phyloP scores from a whole-genome alignment of 2,797 vertebrate species.

The Synanceia verrucosa region DNA sequence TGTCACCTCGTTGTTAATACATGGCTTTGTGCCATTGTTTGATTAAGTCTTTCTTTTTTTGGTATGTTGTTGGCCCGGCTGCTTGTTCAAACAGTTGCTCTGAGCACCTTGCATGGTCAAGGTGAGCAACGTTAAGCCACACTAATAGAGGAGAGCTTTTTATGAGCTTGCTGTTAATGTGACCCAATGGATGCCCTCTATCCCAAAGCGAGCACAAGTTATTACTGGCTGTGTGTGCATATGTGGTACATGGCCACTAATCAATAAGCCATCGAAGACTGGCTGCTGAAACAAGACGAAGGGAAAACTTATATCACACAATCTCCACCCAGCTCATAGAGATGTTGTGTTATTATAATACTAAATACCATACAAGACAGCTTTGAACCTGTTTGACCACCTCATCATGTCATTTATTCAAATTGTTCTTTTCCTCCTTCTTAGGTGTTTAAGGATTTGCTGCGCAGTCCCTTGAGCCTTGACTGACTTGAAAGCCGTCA shows the following conservation, averaged over 20 bases:
- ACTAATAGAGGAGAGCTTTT: background rate
- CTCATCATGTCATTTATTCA: background rate
- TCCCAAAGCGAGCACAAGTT: slow-evolving; percentile 3
- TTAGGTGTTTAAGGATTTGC: slow-evolving; percentile 77
- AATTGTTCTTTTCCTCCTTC: slow-evolving; percentile 12
- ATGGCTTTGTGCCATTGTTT: slow-evolving; percentile 10
- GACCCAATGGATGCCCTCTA: slow-evolving; percentile 29
- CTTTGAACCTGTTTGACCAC: background rate
- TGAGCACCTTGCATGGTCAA: background rate
- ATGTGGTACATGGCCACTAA: slow-evolving; percentile 15
- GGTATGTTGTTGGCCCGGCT: background rate
- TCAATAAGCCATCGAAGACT: slow-evolving; percentile 47
- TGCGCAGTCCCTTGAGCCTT: slow-evolving; percentile 26
- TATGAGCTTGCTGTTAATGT: background rate
- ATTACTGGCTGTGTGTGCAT: slow-evolving; percentile 14
- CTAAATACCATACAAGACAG: background rate
- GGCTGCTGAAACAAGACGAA: background rate
- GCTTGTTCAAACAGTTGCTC: slow-evolving; percentile 1
- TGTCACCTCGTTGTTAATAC: slow-evolving; percentile 6
- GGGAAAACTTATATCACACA: background rate
- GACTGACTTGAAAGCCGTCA: slow-evolving; percentile 52
- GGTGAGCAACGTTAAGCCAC: background rate
- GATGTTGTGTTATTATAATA: background rate
- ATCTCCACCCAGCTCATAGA: background rate
- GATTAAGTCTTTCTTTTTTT: background rate